Evolutionary conservation across 2,797 vertebrate species (phyloP).

Genomic region (Gymnoscopelus microlampas): DNA sequence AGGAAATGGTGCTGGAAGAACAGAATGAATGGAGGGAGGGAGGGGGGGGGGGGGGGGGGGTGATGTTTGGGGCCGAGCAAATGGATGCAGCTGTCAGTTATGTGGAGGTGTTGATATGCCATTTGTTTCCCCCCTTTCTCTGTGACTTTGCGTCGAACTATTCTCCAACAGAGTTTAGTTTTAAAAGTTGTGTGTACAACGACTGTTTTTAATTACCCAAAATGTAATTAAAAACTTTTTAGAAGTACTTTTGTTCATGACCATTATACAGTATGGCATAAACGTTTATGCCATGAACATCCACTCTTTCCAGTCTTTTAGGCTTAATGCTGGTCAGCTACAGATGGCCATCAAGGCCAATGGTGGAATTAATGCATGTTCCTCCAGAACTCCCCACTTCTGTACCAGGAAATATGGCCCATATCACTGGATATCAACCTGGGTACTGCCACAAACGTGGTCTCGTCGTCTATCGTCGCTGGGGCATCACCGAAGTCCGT

Average conservation of each 20-base stretch:
- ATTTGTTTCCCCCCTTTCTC: constrained; percentile 46
- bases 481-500: not conserved
- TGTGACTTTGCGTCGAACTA: constrained; percentile 62
- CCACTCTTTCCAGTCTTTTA: constrained; percentile 16
- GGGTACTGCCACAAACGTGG: not conserved
- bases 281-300: constrained; percentile 3
- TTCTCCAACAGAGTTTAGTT: constrained; percentile 64
- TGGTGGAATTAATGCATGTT: not conserved
- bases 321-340: constrained; percentile 1
- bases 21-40: constrained; percentile 61
- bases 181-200: constrained; percentile 66
- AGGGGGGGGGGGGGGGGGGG: constrained; percentile 22
- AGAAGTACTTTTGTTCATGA: too few species aligned
- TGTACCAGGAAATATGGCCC: not conserved
- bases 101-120: constrained; percentile 78
- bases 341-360: constrained; percentile 27
- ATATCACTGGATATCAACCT: not conserved
- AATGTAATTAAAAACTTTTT: constrained; percentile 58
- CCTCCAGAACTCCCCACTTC: not conserved
- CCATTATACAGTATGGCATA: too few species aligned
- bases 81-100: constrained; percentile 83
- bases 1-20: constrained; percentile 83
- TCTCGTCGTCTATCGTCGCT: not conserved
- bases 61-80: constrained; percentile 67
- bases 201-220: constrained; percentile 32